These are phyloP conservation scores for Tryphoninae sp. DNA, from an alignment of 2,888 invertebrate genomes.

Conservation along the genomic window DNA sequence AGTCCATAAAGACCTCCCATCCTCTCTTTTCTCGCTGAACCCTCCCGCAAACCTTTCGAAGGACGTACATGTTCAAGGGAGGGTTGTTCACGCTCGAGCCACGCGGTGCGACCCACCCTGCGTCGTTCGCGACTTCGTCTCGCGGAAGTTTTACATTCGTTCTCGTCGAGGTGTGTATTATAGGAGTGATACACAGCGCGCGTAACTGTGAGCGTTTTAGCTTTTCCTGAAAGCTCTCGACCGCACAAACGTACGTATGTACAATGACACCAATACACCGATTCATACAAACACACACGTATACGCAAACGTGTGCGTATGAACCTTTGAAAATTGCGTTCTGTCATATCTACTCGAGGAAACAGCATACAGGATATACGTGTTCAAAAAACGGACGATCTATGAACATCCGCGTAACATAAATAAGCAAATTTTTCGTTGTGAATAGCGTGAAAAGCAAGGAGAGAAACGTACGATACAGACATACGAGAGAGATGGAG, in stretches of 20 bases:
- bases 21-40: slow-evolving; percentile 38
- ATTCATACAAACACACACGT: not conserved
- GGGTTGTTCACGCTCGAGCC: slow-evolving; percentile 14
- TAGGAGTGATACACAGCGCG: slow-evolving; percentile 26
- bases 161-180: slow-evolving; percentile 65
- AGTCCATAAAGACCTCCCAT: slow-evolving; percentile 74
- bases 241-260: not conserved
- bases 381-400: slow-evolving; percentile 52
- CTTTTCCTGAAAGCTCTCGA: slow-evolving; percentile 20
- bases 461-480: slow-evolving; percentile 46
- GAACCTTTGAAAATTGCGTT: slow-evolving; percentile 48
- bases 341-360: slow-evolving; percentile 44
- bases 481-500: not conserved
- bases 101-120: slow-evolving; percentile 11
- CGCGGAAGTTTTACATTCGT: slow-evolving; percentile 69
- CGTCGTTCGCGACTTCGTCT: slow-evolving; percentile 58
- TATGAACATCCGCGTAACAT: slow-evolving; percentile 63
- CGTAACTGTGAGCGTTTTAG: slow-evolving; percentile 13
- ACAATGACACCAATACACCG: not conserved
- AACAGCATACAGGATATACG: not conserved
- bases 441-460: slow-evolving; percentile 20
- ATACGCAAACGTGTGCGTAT: not conserved
- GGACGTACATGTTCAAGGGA: slow-evolving; percentile 5
- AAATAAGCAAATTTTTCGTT: slow-evolving; percentile 57
- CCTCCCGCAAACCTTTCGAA: slow-evolving; percentile 39